Evolutionary conservation across 2,888 invertebrate species (phyloP).

Genomic region (Chloroclystis v-ata): DNA sequence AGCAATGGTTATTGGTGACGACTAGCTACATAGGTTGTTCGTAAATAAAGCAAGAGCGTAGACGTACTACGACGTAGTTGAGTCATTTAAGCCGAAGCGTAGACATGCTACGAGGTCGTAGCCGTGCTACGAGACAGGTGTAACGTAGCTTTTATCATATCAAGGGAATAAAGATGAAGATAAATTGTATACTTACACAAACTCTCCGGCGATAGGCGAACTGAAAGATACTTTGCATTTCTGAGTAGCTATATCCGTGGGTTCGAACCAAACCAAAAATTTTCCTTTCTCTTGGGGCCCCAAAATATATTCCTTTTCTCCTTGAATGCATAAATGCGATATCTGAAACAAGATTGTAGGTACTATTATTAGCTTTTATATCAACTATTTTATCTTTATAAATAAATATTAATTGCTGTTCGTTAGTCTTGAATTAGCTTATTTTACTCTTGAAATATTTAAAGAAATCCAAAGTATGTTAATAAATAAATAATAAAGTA

Average conservation of each 20-base stretch:
- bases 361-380: no score
- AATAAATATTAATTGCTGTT: no score
- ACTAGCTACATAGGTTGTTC: neutral
- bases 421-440: no score
- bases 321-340: conserved; percentile 54
- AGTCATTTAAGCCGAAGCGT: no score
- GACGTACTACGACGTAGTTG: neutral
- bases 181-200: conserved; percentile 48
- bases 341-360: conserved; percentile 38
- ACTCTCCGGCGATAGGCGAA: conserved; percentile 60
- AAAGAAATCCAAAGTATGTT: no score
- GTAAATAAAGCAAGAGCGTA: neutral
- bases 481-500: no score
- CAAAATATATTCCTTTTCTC: conserved; percentile 47
- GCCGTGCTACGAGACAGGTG: neutral
- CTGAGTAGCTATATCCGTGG: conserved; percentile 56
- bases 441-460: no score
- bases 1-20: no score
- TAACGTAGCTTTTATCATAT: no score
- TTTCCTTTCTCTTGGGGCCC: conserved; percentile 62
- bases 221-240: conserved; percentile 53
- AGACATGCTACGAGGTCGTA: no score
- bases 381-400: no score
- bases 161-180: no score
- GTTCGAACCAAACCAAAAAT: conserved; percentile 61